These are phyloP conservation scores for Peromyscus californicus DNA, from an alignment of 2,113 vertebrate genomes.

Conservation along the genomic window DNA sequence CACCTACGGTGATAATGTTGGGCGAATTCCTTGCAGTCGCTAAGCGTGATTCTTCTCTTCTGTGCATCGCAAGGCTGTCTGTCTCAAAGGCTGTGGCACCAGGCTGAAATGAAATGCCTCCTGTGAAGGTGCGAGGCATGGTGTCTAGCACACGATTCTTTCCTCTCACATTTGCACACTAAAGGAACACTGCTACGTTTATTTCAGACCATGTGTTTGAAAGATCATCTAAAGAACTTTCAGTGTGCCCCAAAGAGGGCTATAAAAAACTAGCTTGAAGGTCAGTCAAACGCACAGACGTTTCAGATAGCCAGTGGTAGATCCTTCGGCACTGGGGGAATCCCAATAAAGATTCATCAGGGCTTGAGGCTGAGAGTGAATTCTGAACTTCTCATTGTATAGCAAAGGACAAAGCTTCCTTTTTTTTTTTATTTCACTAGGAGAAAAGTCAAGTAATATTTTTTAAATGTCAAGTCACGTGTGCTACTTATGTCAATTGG, in stretches of 20 bases:
- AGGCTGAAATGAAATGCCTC: background rate
- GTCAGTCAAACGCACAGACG: background rate
- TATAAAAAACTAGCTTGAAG: background rate
- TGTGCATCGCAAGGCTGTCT: background rate
- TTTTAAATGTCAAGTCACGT: background rate
- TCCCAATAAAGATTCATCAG: background rate
- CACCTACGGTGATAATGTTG: background rate
- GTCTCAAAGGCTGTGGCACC: background rate
- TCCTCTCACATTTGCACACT: background rate
- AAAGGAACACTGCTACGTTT: background rate
- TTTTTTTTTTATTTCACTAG: background rate
- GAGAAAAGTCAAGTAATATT: slow-evolving; percentile 31
- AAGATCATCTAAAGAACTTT: background rate
- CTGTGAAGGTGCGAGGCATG: background rate
- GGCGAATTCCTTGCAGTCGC: background rate
- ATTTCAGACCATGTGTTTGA: background rate
- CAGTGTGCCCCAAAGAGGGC: background rate
- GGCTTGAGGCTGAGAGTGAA: background rate
- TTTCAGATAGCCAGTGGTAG: background rate
- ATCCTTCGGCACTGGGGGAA: background rate
- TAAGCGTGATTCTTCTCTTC: background rate
- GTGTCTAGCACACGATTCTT: background rate
- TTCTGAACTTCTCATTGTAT: background rate
- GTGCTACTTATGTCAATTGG: background rate
- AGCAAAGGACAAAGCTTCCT: background rate